A percentile compares a stretch with the other conserved stretches of the same genome.
These are phyloP conservation scores for Rhea pennata DNA, from an alignment of 2,113 vertebrate species.

Conservation along the genomic window DNA sequence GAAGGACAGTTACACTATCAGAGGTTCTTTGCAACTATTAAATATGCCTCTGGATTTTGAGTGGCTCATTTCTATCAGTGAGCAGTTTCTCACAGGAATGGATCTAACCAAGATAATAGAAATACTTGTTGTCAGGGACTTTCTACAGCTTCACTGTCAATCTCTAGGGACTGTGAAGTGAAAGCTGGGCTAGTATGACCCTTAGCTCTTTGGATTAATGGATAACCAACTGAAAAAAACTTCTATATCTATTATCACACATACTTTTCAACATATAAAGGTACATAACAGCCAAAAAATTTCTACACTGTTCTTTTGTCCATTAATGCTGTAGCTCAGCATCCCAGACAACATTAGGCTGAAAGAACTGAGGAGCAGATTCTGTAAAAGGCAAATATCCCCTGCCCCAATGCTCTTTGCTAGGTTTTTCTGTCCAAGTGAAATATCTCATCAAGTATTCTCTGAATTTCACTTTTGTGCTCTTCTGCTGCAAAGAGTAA, in stretches of 20 bases:
- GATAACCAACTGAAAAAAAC: background rate
- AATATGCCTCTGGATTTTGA: background rate
- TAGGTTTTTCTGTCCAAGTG: background rate
- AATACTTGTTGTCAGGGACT: background rate
- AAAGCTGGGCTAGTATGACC: background rate
- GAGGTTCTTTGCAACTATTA: background rate
- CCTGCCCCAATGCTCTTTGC: background rate
- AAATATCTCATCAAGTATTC: background rate
- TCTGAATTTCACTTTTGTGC: accelerated
- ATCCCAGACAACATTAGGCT: background rate
- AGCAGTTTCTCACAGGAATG: background rate
- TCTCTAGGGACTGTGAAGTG: background rate
- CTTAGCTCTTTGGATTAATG: background rate
- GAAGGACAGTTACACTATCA: background rate
- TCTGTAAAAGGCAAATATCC: background rate
- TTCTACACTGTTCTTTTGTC: background rate
- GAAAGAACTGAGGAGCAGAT: background rate
- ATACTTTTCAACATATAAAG: background rate
- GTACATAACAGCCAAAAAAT: background rate
- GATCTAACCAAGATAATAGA: background rate
- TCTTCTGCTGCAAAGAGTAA: background rate
- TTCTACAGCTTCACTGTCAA: background rate
- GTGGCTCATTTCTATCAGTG: background rate
- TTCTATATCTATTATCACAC: background rate
- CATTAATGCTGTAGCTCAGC: background rate